A percentile compares a stretch with the other conserved stretches of the same genome.
Evolutionary conservation across 2,797 vertebrate genomes (phyloP).

Genomic region (Holocentrus rufus): DNA sequence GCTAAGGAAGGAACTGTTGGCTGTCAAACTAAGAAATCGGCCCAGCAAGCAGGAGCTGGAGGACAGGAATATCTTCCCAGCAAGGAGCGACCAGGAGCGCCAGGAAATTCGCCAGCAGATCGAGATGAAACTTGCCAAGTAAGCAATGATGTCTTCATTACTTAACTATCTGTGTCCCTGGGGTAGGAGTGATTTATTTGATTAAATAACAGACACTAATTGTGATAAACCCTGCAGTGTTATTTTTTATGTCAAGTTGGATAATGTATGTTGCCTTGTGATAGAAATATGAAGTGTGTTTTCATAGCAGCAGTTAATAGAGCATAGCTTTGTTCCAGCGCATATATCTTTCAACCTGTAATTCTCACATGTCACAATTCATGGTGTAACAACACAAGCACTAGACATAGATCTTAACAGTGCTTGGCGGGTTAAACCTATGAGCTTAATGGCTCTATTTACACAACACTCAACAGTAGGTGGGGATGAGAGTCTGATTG

Average conservation of each 20-base stretch:
- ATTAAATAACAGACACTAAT: background rate
- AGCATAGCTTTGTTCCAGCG: background rate
- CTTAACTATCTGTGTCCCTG: background rate
- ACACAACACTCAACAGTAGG: slow-evolving; percentile 33
- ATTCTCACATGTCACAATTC: background rate
- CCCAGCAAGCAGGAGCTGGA: slow-evolving; percentile 97
- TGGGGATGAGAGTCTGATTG: slow-evolving; percentile 46
- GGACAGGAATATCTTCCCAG: slow-evolving; percentile 96
- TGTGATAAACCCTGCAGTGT: background rate
- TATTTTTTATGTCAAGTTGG: background rate
- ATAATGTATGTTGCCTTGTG: background rate
- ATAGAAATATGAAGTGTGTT: background rate
- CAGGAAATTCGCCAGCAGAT: slow-evolving; percentile 98
- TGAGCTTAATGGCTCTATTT: slow-evolving; percentile 36
- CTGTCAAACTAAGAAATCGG: slow-evolving; percentile 93
- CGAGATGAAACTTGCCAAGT: slow-evolving; percentile 97
- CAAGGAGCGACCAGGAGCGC: slow-evolving; percentile 92
- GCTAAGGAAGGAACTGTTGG: slow-evolving; percentile 94
- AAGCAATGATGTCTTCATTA: slow-evolving; percentile 70
- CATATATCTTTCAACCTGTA: background rate
- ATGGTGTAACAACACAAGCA: background rate
- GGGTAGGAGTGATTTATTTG: background rate
- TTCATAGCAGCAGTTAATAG: background rate
- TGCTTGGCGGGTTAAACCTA: slow-evolving; percentile 9
- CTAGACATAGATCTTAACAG: background rate